phyloP scores from a whole-genome alignment of 64 coral and sea anemone genomes.

The Porites australiensis region DNA sequence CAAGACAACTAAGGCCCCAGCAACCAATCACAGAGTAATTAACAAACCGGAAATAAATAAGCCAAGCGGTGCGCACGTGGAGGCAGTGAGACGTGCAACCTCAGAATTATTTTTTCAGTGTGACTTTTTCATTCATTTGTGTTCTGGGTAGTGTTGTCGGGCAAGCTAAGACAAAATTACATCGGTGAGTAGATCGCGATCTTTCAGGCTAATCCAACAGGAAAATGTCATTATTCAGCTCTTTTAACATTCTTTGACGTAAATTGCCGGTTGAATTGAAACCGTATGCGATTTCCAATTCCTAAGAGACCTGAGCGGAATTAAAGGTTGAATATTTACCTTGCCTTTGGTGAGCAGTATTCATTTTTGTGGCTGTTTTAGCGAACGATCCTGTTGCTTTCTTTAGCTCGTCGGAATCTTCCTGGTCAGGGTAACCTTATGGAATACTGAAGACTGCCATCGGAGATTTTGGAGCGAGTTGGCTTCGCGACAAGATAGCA shows the following conservation, averaged over 20 bases:
- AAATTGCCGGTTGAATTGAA: conserved; percentile 41
- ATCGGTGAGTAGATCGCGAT: conserved; percentile 1
- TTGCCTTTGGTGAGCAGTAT: conserved; percentile 45
- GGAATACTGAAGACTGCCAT: conserved; percentile 11
- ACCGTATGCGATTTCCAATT: conserved; percentile 32
- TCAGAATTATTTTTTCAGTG: conserved; percentile 68
- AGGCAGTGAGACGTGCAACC: conserved; percentile 46
- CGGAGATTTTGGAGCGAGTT: conserved; percentile 11
- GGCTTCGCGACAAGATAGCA: conserved; percentile 1
- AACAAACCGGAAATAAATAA: conserved; percentile 76
- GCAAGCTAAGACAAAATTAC: neutral
- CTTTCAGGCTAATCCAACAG: neutral
- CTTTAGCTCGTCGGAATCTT: neutral
- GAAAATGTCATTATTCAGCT: conserved; percentile 1
- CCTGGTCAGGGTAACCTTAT: neutral
- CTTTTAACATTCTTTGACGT: neutral
- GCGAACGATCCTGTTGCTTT: conserved; percentile 40
- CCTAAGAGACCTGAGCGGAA: conserved; percentile 30
- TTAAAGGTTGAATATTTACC: conserved; percentile 61
- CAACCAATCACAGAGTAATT: conserved; percentile 84
- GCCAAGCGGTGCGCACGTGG: conserved; percentile 75
- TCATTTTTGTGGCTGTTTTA: conserved; percentile 23
- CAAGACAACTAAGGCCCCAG: conserved; percentile 47
- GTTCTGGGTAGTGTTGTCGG: neutral
- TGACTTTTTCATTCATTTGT: conserved; percentile 86